Percentiles rank a stretch among this genome's conserved stretches.
Conservation (phyloP, 2,797 vertebrate species). For the Nannoperca australis region DNA sequence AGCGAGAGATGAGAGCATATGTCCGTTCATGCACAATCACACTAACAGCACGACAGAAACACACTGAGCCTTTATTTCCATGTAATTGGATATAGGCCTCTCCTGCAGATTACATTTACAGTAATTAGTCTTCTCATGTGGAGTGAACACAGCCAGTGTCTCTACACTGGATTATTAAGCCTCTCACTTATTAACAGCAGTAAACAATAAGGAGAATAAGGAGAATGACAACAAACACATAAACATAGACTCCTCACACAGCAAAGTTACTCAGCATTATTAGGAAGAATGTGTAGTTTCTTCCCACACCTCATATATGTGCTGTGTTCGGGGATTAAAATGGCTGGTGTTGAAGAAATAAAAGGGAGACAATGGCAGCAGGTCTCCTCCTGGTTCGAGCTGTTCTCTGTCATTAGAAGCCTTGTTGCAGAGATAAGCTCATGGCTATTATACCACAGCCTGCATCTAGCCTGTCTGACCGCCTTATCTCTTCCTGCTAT, state of each 20-base stretch:
- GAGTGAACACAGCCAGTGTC: constrained; percentile 40
- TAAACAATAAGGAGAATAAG: constrained; percentile 51
- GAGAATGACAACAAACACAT: constrained; percentile 33
- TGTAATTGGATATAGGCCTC: constrained; percentile 74
- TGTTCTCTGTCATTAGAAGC: constrained; percentile 48
- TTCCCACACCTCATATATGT: not conserved
- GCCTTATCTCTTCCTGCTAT: constrained; percentile 66
- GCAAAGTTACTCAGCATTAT: not conserved
- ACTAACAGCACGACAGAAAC: constrained; percentile 65
- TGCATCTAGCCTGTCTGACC: constrained; percentile 37
- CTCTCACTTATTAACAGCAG: constrained; percentile 41
- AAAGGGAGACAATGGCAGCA: constrained; percentile 32
- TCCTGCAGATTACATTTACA: constrained; percentile 75
- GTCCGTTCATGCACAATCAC: constrained; percentile 52
- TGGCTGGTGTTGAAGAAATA: constrained; percentile 22
- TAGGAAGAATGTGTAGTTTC: not conserved
- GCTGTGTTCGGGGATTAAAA: constrained; percentile 39
- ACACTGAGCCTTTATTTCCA: constrained; percentile 68
- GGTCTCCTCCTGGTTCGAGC: constrained; percentile 32
- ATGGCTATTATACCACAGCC: constrained; percentile 64
- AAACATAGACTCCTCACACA: not conserved
- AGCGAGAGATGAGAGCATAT: constrained; percentile 39
- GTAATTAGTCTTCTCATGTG: constrained; percentile 71
- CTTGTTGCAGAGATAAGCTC: constrained; percentile 69
- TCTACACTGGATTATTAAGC: constrained; percentile 41